These are phyloP conservation scores for Stramonita haemastoma DNA, from an alignment of 2,888 invertebrate genomes.

Conservation along the genomic window DNA sequence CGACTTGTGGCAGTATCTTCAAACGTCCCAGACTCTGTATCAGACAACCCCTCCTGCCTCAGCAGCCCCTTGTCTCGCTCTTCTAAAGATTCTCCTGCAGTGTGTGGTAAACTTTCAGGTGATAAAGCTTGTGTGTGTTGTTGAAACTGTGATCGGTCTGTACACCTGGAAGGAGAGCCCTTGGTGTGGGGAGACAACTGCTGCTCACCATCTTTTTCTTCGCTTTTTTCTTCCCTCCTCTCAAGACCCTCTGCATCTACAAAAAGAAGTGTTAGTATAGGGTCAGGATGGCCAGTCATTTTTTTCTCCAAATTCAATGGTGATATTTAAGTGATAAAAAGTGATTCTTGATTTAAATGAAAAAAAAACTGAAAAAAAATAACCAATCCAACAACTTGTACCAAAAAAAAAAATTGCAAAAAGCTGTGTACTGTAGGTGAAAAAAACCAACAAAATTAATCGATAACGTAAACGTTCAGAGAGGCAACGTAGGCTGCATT, in stretches of 20 bases:
- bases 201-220: slow-evolving; percentile 74
- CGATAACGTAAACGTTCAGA: slow-evolving; percentile 36
- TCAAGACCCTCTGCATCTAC: slow-evolving; percentile 64
- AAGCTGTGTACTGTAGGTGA: slow-evolving; percentile 17
- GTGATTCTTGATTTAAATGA: neutral
- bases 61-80: neutral
- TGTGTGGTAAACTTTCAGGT: neutral
- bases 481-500: slow-evolving; percentile 44
- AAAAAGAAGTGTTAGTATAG: slow-evolving; percentile 53
- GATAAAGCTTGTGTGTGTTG: slow-evolving; percentile 2
- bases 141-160: slow-evolving; percentile 55
- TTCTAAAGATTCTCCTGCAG: neutral
- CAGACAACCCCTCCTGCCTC: too few relatives aligned
- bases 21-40: neutral
- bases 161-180: slow-evolving; percentile 65
- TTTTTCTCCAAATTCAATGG: too few relatives aligned
- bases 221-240: slow-evolving; percentile 73
- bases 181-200: slow-evolving; percentile 68
- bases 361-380: neutral
- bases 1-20: neutral
- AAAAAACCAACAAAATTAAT: neutral
- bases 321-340: neutral
- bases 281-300: slow-evolving; percentile 6
- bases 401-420: neutral
- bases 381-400: slow-evolving; percentile 17